phyloP scores from a whole-genome alignment of 2,888 invertebrate species.

The Aethes cnicana region DNA sequence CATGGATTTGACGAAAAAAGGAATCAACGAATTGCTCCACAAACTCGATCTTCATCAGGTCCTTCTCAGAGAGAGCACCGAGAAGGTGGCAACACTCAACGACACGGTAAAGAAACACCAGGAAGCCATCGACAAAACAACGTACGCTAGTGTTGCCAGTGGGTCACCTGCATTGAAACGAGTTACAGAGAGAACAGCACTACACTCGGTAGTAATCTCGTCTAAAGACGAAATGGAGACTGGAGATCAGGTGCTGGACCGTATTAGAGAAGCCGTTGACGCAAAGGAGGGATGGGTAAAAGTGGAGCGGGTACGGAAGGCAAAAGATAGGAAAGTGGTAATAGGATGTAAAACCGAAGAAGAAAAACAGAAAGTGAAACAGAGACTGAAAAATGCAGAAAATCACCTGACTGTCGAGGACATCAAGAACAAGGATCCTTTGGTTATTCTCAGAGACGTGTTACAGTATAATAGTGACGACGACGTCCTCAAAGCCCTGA shows the following conservation, averaged over 20 bases:
- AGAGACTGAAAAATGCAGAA: too few species aligned
- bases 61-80: too few species aligned
- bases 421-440: conserved; percentile 10
- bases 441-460: conserved; percentile 2
- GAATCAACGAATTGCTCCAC: too few species aligned
- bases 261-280: conserved; percentile 1
- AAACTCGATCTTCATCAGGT: too few species aligned
- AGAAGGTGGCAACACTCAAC: too few species aligned
- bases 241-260: background rate
- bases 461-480: conserved; percentile 8
- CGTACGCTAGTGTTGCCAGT: too few species aligned
- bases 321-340: conserved; percentile 4
- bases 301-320: conserved; percentile 5
- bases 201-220: conserved; percentile 10
- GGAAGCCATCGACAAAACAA: too few species aligned
- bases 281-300: background rate
- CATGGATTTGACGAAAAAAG: too few species aligned
- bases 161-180: too few species aligned
- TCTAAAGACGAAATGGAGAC: conserved; percentile 2
- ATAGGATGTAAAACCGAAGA: background rate
- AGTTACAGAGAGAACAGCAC: too few species aligned
- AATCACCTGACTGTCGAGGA: background rate
- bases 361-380: conserved; percentile 8
- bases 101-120: too few species aligned
- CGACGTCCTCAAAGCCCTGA: conserved; percentile 2